Conservation (phyloP, 2,888 invertebrate genomes). For the Tortricodes alternella region DNA sequence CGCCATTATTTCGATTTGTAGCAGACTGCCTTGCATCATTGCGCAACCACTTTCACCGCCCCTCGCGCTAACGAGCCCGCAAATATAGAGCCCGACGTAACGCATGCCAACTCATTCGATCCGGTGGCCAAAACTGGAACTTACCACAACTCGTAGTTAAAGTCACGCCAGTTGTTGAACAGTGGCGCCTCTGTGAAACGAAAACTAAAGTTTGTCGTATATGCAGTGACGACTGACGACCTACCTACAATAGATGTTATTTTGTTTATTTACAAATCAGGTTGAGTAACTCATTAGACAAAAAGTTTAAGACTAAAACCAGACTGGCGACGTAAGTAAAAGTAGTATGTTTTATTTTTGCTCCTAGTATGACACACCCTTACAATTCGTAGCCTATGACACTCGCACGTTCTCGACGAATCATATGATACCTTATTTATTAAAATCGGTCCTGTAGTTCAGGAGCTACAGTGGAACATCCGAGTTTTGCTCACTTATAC, state of each 20-base stretch:
- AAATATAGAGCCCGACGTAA: slow-evolving; percentile 36
- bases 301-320: not conserved
- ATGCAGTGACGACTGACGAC: not conserved
- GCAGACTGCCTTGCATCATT: slow-evolving; percentile 61
- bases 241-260: not conserved
- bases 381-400: no score
- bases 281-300: not conserved
- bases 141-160: not conserved
- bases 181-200: not conserved
- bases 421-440: no score
- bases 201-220: not conserved
- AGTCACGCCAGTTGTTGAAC: not conserved
- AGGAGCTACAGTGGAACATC: no score
- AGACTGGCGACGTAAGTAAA: no score
- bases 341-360: no score
- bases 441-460: no score
- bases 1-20: slow-evolving; percentile 18
- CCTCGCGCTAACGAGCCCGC: slow-evolving; percentile 46
- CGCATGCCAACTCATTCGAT: slow-evolving; percentile 14
- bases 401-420: no score
- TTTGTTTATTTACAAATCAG: not conserved
- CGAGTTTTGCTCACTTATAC: no score
- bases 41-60: slow-evolving; percentile 76
- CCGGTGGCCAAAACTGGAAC: slow-evolving; percentile 4
- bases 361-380: no score